Evolutionary conservation across 1,140 invertebrate genomes (phyloP).

Genomic region (Conus betulinus): DNA sequence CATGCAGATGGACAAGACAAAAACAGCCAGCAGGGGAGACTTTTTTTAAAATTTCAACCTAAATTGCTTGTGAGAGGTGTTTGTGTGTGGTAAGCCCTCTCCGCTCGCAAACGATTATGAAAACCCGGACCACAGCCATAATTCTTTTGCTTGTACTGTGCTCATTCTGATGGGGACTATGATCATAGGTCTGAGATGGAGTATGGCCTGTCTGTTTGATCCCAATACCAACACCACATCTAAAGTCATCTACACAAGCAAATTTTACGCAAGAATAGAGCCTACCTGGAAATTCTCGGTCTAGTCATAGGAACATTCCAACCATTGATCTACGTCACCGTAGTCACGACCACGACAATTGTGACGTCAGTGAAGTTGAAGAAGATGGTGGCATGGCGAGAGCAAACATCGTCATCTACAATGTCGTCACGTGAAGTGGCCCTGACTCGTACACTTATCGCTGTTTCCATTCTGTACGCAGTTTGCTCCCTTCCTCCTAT

Average conservation of each 20-base stretch:
- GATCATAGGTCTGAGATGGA: constrained; percentile 4
- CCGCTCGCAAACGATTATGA: too few species aligned
- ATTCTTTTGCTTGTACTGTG: too few species aligned
- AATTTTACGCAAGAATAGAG: neutral
- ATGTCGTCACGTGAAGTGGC: neutral
- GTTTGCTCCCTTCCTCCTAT: constrained; percentile 1
- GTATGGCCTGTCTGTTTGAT: constrained; percentile 9
- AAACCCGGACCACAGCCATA: too few species aligned
- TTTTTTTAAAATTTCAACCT: neutral
- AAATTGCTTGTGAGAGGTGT: too few species aligned
- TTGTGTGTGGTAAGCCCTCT: too few species aligned
- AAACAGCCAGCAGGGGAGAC: too few species aligned
- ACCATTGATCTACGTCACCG: too few species aligned
- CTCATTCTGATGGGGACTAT: neutral
- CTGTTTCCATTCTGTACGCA: neutral
- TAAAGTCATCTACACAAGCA: neutral
- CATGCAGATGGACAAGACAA: too few species aligned
- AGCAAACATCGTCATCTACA: neutral
- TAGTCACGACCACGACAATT: neutral
- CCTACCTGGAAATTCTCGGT: neutral
- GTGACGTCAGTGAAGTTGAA: neutral
- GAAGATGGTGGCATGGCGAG: neutral
- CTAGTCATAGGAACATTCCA: neutral
- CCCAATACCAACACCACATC: neutral
- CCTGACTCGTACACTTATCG: constrained; percentile 23